Evolutionary conservation across 2,797 vertebrate genomes (phyloP).

Genomic region (Oryzias dopingdopingensis): DNA sequence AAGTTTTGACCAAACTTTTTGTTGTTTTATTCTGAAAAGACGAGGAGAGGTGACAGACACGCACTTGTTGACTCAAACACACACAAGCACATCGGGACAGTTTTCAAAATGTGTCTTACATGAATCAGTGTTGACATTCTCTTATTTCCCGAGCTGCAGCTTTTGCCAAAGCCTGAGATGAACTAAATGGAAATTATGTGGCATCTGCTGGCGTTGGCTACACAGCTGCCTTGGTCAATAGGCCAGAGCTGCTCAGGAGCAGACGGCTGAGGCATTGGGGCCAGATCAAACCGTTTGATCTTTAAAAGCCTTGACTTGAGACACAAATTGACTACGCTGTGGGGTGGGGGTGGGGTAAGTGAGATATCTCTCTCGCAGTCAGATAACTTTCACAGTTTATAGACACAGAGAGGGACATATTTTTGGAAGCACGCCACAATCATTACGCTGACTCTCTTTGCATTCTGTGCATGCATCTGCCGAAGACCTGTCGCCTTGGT

Average conservation of each 20-base stretch:
- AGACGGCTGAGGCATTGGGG: constrained; percentile 44
- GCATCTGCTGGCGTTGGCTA: constrained; percentile 26
- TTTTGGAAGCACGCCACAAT: constrained; percentile 55
- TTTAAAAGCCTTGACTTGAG: constrained; percentile 61
- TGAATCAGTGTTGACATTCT: constrained; percentile 65
- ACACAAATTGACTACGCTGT: constrained; percentile 56
- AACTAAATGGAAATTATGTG: constrained; percentile 49
- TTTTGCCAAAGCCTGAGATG: constrained; percentile 31
- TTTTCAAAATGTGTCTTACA: constrained; percentile 29
- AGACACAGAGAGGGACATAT: constrained; percentile 42
- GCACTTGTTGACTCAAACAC: constrained; percentile 24
- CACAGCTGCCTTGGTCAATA: constrained; percentile 62
- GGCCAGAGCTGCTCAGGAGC: constrained; percentile 58
- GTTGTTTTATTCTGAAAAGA: constrained; percentile 11
- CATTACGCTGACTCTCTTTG: constrained; percentile 60
- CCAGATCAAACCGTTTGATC: constrained; percentile 68
- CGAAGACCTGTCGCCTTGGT: constrained; percentile 50
- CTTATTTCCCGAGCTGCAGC: constrained; percentile 53
- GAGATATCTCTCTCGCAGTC: constrained; percentile 39
- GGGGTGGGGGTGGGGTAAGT: constrained; percentile 15
- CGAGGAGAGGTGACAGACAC: constrained; percentile 22
- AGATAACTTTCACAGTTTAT: constrained; percentile 67
- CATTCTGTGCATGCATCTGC: constrained; percentile 47
- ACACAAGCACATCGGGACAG: constrained; percentile 37
- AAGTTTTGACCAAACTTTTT: neutral